phyloP scores from a whole-genome alignment of 2,113 vertebrate species.

The Ciconia boyciana region DNA sequence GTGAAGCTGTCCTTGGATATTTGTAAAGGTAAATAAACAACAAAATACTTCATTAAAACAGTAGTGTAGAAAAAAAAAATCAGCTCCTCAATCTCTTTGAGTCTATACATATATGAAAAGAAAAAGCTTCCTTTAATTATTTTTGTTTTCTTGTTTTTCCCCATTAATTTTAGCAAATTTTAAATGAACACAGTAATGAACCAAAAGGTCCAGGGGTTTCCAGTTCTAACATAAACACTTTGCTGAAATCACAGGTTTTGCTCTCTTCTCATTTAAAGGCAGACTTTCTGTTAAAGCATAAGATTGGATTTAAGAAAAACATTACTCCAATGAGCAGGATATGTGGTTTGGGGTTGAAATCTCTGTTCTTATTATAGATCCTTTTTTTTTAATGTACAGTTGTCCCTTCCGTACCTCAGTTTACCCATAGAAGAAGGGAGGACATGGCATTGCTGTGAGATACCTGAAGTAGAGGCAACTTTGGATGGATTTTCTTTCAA shows the following conservation, averaged over 20 bases:
- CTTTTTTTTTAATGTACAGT: not conserved
- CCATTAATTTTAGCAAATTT: constrained; percentile 19
- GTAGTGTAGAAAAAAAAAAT: not conserved
- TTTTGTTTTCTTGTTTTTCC: not conserved
- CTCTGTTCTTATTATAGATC: not conserved
- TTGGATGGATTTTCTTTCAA: not conserved
- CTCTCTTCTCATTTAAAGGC: not conserved
- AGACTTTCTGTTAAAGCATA: not conserved
- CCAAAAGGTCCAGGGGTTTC: not conserved
- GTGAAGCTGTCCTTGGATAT: not conserved
- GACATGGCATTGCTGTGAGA: not conserved
- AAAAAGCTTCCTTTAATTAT: not conserved
- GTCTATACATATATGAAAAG: not conserved
- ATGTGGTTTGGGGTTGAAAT: not conserved
- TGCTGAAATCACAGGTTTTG: not conserved
- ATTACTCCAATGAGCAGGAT: not conserved
- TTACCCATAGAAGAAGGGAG: not conserved
- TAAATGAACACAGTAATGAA: not conserved
- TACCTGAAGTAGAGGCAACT: not conserved
- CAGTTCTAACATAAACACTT: not conserved
- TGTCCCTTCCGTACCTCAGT: not conserved
- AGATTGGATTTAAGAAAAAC: not conserved
- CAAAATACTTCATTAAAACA: constrained; percentile 34
- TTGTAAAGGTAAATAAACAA: constrained; percentile 46
- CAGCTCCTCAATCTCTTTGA: not conserved